These are phyloP conservation scores for Tragelaphus scriptus DNA, from an alignment of 2,113 vertebrate genomes.

Conservation along the genomic window DNA sequence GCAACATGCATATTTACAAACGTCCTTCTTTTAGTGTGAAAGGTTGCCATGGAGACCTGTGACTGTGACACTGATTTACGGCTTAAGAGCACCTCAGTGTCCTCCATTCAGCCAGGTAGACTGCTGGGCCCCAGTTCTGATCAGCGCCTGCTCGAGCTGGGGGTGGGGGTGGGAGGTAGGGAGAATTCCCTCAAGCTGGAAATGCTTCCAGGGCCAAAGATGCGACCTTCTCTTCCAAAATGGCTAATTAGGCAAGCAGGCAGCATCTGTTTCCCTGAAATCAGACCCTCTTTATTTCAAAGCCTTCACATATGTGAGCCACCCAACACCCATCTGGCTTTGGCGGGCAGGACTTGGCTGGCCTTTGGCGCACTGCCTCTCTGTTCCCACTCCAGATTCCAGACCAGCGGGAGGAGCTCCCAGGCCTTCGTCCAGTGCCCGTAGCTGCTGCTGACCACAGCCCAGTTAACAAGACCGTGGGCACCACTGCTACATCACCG, in stretches of 20 bases:
- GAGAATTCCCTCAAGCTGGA: not conserved
- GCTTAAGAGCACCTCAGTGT: not conserved
- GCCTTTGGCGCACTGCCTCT: constrained; percentile 44
- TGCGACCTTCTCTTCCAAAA: not conserved
- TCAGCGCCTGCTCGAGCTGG: not conserved
- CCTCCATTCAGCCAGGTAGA: not conserved
- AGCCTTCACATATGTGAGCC: constrained; percentile 43
- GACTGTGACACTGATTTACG: constrained; percentile 30
- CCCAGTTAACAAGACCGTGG: not conserved
- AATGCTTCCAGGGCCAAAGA: not conserved
- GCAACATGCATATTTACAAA: constrained; percentile 38
- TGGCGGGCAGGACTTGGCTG: constrained; percentile 22
- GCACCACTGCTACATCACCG: not conserved
- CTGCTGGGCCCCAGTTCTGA: not conserved
- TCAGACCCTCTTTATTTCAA: constrained; percentile 33
- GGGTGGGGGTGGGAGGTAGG: not conserved
- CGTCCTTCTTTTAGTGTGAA: constrained; percentile 28
- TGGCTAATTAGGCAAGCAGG: not conserved
- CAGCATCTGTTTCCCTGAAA: constrained; percentile 45
- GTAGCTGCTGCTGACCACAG: not conserved
- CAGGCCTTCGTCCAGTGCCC: not conserved
- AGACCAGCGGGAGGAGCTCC: not conserved
- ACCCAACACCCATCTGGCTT: not conserved
- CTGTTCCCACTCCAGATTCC: constrained; percentile 41
- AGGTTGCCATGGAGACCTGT: constrained; percentile 76